Evolutionary conservation across 92 coral and sea anemone genomes (phyloP).

Genomic region (Diadumene lineata): DNA sequence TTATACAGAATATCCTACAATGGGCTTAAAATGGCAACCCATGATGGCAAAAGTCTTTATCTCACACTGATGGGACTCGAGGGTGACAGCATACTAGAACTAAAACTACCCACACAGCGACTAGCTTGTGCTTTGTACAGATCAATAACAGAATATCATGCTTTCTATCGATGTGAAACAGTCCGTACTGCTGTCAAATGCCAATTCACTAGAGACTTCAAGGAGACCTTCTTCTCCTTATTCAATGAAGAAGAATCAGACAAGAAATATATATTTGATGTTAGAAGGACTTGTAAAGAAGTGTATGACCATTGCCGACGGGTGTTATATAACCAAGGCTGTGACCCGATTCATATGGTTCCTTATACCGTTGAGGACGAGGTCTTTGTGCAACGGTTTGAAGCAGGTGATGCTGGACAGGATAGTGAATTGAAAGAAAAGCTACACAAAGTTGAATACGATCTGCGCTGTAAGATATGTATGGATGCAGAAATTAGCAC

Average conservation of each 20-base stretch:
- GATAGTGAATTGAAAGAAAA: conserved; percentile 61
- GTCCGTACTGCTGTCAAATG: conserved; percentile 84
- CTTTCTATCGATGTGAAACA: conserved; percentile 97
- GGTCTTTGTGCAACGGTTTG: conserved; percentile 4
- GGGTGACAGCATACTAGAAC: conserved; percentile 57
- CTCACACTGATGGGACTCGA: conserved; percentile 53
- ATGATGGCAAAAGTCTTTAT: conserved; percentile 63
- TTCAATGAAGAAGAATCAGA: conserved; percentile 97
- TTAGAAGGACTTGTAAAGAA: conserved; percentile 85
- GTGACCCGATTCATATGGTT: conserved; percentile 62
- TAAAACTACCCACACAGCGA: conserved; percentile 70
- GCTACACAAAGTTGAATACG: conserved; percentile 74
- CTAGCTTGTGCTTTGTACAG: conserved; percentile 89
- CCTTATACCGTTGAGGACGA: conserved; percentile 18
- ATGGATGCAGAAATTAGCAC: conserved; percentile 88
- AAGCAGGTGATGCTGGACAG: conserved; percentile 21
- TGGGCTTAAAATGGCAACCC: conserved; percentile 82
- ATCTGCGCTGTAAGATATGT: conserved; percentile 89
- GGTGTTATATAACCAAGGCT: conserved; percentile 74
- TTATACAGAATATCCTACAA: conserved; percentile 66
- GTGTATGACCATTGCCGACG: conserved; percentile 92
- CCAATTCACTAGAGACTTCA: conserved; percentile 97
- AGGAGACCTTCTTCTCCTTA: conserved; percentile 80
- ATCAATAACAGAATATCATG: conserved; percentile 95
- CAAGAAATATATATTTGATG: conserved; percentile 95